Conservation (phyloP, 2,888 invertebrate species). For the Papilio gigon region DNA sequence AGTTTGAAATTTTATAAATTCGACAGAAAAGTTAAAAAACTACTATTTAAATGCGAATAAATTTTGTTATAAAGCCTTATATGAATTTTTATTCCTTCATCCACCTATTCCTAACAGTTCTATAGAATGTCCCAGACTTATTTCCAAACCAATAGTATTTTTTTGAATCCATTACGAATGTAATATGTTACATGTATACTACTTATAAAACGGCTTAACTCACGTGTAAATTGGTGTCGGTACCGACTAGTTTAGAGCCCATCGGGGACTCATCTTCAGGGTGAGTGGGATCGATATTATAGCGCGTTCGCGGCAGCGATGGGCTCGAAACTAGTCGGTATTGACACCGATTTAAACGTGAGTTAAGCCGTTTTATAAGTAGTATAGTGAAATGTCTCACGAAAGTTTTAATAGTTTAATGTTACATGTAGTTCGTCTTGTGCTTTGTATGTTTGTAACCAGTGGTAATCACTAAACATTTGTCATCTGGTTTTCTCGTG, state of each 20-base stretch:
- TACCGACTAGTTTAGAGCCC: too few relatives aligned
- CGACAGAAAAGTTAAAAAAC: conserved; percentile 63
- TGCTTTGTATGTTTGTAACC: background rate
- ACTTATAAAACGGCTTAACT: too few relatives aligned
- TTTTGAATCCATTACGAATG: background rate
- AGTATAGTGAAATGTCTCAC: too few relatives aligned
- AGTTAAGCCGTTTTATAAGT: too few relatives aligned
- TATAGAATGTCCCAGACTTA: background rate
- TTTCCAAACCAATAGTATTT: background rate
- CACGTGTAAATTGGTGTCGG: too few relatives aligned
- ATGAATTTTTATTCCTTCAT: conserved; percentile 46
- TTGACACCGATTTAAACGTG: too few relatives aligned
- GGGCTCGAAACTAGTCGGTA: too few relatives aligned
- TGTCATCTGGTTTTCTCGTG: too few relatives aligned
- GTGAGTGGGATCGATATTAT: too few relatives aligned
- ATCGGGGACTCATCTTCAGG: too few relatives aligned
- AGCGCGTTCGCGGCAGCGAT: too few relatives aligned
- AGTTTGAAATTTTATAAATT: conserved; percentile 58
- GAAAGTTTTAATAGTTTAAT: too few relatives aligned
- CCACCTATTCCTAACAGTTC: background rate
- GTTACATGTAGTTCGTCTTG: background rate
- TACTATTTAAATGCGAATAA: conserved; percentile 67
- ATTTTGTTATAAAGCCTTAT: conserved; percentile 57
- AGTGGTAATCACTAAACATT: background rate
- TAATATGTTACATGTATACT: background rate